Evolutionary conservation across 2,888 invertebrate genomes (phyloP).

Genomic region (Limnephilus auricula): DNA sequence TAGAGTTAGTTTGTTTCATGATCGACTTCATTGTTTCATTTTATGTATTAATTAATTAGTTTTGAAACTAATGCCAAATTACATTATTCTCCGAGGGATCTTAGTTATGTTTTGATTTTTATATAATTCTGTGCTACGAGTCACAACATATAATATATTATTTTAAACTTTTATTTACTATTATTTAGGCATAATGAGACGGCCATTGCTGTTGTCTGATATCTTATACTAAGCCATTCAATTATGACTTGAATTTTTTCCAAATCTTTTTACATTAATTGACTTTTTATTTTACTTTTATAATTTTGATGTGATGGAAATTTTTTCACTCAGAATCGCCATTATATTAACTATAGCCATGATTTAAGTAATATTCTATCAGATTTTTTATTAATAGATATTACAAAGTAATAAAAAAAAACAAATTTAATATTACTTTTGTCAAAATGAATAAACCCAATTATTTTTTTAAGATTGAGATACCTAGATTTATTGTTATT

Average conservation of each 20-base stretch:
- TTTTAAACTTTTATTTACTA: not conserved
- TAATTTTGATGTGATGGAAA: not conserved
- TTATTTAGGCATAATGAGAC: not conserved
- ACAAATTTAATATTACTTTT: constrained; percentile 45
- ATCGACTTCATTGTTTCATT: constrained; percentile 5
- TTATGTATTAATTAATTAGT: constrained; percentile 13
- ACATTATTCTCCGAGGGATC: constrained; percentile 25
- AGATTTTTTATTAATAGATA: constrained; percentile 52
- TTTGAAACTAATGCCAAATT: constrained; percentile 48
- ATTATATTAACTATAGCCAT: constrained; percentile 40
- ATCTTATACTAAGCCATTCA: not conserved
- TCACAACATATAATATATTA: not conserved
- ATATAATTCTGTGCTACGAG: not conserved
- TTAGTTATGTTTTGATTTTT: not conserved
- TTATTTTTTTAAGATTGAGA: constrained; percentile 60
- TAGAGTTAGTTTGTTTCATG: constrained; percentile 46
- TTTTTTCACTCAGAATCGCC: constrained; percentile 20
- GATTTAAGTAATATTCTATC: constrained; percentile 32
- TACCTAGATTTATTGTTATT: constrained; percentile 32
- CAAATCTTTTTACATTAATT: constrained; percentile 2
- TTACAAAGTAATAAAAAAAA: constrained; percentile 47
- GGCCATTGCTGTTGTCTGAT: not conserved
- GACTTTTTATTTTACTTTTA: not conserved
- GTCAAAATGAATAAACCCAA: constrained; percentile 51
- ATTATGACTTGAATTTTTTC: constrained; percentile 2